Evolutionary conservation across 1,140 invertebrate species (phyloP).

Genomic region (Eupristina koningsbergeri): DNA sequence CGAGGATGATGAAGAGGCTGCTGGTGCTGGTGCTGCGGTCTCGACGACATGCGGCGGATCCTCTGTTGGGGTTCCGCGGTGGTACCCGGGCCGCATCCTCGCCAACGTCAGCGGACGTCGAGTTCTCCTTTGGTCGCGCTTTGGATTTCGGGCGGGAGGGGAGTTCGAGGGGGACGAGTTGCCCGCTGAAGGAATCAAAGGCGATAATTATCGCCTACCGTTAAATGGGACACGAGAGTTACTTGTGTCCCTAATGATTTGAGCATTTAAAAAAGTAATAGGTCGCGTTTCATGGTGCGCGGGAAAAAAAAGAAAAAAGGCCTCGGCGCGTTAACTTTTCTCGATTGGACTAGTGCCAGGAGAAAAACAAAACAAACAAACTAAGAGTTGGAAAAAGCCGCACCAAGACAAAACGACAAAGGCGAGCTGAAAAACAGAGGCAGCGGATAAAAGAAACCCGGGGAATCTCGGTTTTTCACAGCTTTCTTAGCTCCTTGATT

Average conservation of each 20-base stretch:
- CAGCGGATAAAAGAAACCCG: too few species aligned
- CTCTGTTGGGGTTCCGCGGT: background rate
- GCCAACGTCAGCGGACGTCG: too few species aligned
- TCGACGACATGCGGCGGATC: background rate
- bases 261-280: background rate
- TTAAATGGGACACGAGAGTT: too few species aligned
- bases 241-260: too few species aligned
- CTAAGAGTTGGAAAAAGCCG: background rate
- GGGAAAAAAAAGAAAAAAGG: background rate
- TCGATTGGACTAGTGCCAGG: background rate
- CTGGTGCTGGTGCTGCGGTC: background rate
- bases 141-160: too few species aligned
- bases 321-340: background rate
- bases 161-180: too few species aligned
- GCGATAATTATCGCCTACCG: too few species aligned
- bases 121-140: too few species aligned
- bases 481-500: background rate
- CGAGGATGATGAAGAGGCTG: slow-evolving; percentile 8
- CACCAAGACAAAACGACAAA: background rate
- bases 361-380: slow-evolving; percentile 1
- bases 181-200: too few species aligned
- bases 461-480: too few species aligned
- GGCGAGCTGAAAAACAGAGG: background rate
- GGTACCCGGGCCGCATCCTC: background rate
- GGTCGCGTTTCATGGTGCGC: background rate